Percentiles rank a stretch among this genome's conserved stretches.
These are phyloP conservation scores for Gari tellinella DNA, from an alignment of 2,888 invertebrate genomes.

Conservation along the genomic window DNA sequence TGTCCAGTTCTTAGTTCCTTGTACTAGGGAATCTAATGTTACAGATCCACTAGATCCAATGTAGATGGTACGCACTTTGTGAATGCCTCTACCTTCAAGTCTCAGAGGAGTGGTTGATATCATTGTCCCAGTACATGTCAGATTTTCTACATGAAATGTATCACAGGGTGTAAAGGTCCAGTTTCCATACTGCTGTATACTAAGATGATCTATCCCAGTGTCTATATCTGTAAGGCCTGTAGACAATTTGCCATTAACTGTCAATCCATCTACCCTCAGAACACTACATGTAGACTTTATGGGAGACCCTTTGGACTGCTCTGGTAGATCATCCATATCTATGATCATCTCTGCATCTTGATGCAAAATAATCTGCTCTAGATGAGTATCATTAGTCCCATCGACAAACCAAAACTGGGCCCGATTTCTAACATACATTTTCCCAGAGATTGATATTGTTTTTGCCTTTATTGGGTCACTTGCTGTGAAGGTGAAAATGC, in stretches of 20 bases:
- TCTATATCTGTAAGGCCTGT: constrained; percentile 48
- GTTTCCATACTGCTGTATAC: constrained; percentile 52
- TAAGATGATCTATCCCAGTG: constrained; percentile 48
- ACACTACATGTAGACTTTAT: constrained; percentile 39
- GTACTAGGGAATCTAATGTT: constrained; percentile 61
- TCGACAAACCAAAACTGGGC: constrained; percentile 57
- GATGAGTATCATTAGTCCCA: constrained; percentile 42
- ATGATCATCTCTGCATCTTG: constrained; percentile 52
- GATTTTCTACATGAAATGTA: constrained; percentile 47
- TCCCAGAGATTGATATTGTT: constrained; percentile 55
- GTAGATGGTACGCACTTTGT: constrained; percentile 47
- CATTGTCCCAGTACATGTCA: constrained; percentile 61
- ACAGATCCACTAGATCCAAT: constrained; percentile 59
- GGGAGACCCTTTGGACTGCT: constrained; percentile 20
- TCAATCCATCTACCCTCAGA: constrained; percentile 55
- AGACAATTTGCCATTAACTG: constrained; percentile 55
- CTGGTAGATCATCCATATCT: constrained; percentile 32
- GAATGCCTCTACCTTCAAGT: constrained; percentile 48
- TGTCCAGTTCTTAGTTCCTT: constrained; percentile 49
- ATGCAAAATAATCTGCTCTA: constrained; percentile 53
- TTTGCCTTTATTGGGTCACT: constrained; percentile 59
- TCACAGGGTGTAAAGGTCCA: constrained; percentile 63
- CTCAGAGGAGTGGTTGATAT: constrained; percentile 56
- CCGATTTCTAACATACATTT: constrained; percentile 59
- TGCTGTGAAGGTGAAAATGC: constrained; percentile 54